Evolutionary conservation across 30 jellyfish, hydroid and myxozoan species (phyloP).

Genomic region (Rhopilema esculentum): DNA sequence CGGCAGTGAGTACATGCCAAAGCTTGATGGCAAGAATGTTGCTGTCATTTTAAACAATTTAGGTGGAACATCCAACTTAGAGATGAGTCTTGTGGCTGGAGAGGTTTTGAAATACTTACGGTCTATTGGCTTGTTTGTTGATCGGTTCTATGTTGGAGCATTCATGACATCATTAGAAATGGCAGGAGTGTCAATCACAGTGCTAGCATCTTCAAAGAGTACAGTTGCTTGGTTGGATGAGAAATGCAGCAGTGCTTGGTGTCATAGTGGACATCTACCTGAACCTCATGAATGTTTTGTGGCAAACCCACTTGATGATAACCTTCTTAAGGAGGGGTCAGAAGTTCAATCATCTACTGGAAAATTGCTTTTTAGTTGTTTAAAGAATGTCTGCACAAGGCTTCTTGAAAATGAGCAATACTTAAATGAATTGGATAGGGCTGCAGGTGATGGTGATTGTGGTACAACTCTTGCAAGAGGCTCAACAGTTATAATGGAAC

Average conservation of each 20-base stretch:
- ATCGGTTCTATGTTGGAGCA: constrained; percentile 80
- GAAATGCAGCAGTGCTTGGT: constrained; percentile 33
- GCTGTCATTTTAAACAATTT: constrained; percentile 83
- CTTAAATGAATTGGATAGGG: constrained; percentile 89
- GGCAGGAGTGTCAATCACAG: constrained; percentile 96
- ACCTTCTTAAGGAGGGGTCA: background rate
- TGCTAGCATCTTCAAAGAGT: constrained; percentile 56
- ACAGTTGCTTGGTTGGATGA: constrained; percentile 57
- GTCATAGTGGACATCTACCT: constrained; percentile 4
- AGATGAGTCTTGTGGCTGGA: constrained; percentile 77
- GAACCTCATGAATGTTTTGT: constrained; percentile 19
- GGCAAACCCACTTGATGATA: background rate
- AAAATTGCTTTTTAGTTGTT: constrained; percentile 20
- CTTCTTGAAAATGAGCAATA: constrained; percentile 68
- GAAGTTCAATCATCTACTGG: constrained; percentile 52
- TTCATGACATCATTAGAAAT: constrained; percentile 93
- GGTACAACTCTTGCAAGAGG: constrained; percentile 96
- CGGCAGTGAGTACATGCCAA: constrained; percentile 71
- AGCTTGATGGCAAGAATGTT: constrained; percentile 51
- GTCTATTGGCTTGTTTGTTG: constrained; percentile 38
- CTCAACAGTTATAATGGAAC: constrained; percentile 62
- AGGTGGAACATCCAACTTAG: constrained; percentile 95
- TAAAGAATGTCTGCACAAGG: constrained; percentile 53
- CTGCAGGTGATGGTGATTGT: constrained; percentile 97
- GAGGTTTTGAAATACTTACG: constrained; percentile 61